These are phyloP conservation scores for Conomelus anceps DNA, from an alignment of 2,888 invertebrate species.

Conservation along the genomic window DNA sequence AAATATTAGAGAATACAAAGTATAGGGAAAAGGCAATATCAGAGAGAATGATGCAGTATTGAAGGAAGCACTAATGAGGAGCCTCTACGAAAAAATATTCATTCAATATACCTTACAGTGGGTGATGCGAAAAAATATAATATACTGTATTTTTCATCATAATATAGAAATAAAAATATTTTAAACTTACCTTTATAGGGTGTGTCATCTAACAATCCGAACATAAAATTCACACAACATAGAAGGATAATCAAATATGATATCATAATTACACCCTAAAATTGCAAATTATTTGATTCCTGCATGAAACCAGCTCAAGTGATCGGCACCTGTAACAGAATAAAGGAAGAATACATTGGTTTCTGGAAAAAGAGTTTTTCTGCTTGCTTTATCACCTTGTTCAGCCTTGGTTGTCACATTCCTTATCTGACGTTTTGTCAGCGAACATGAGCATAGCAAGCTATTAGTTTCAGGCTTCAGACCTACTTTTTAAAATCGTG, in stretches of 20 bases:
- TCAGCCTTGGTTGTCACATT: neutral
- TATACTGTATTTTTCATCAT: too few species aligned
- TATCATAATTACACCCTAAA: too few species aligned
- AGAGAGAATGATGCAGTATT: too few species aligned
- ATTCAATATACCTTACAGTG: too few species aligned
- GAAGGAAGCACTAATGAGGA: too few species aligned
- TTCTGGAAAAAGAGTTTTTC: neutral
- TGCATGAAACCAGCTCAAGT: neutral
- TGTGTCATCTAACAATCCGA: neutral
- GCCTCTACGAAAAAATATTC: too few species aligned
- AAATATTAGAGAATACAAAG: too few species aligned
- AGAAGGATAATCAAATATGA: neutral
- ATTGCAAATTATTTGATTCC: neutral
- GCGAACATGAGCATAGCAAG: neutral
- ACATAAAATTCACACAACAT: neutral
- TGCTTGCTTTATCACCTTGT: neutral
- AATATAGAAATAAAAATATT: too few species aligned
- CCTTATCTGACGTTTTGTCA: neutral
- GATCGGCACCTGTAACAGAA: neutral
- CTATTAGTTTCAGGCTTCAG: neutral
- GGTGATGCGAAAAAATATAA: too few species aligned
- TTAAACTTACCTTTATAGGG: neutral
- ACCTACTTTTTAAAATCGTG: neutral
- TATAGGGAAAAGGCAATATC: too few species aligned
- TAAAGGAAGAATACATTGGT: neutral